These are phyloP conservation scores for Halcyon malimbica DNA, from an alignment of 2,113 vertebrate species.

Conservation along the genomic window DNA sequence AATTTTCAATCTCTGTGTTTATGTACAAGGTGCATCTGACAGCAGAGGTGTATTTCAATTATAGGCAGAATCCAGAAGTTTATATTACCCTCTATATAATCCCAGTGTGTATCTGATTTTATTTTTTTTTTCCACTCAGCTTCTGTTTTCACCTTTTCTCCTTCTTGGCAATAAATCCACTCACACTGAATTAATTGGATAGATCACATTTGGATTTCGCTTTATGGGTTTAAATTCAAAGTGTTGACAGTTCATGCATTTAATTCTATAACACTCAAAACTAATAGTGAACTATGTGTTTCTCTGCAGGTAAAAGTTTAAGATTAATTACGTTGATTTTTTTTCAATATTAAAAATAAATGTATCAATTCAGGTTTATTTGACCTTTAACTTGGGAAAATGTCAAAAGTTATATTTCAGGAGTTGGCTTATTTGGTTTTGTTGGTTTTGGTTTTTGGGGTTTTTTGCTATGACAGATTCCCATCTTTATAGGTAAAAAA, in stretches of 20 bases:
- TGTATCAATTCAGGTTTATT: background rate
- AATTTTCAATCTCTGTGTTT: background rate
- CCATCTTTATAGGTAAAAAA: background rate
- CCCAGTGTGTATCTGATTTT: background rate
- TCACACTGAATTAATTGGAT: background rate
- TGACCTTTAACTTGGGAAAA: background rate
- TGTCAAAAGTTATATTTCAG: background rate
- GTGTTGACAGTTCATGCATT: background rate
- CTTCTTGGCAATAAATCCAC: background rate
- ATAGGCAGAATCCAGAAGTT: constrained; percentile 8
- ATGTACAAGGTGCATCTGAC: background rate
- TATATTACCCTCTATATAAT: background rate
- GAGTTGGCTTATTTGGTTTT: background rate
- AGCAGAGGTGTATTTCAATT: constrained; percentile 20
- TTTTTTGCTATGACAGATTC: background rate
- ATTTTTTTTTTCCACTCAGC: background rate
- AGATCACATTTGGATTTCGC: background rate
- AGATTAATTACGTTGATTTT: background rate
- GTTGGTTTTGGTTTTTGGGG: background rate
- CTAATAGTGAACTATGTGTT: background rate
- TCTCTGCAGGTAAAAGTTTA: background rate
- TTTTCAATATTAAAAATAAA: constrained; percentile 21
- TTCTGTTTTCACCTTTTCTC: constrained; percentile 17
- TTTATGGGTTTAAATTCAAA: background rate
- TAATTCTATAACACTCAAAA: constrained; percentile 9